These are phyloP conservation scores for Labrus mixtus DNA, from an alignment of 2,113 vertebrate species.

Conservation along the genomic window DNA sequence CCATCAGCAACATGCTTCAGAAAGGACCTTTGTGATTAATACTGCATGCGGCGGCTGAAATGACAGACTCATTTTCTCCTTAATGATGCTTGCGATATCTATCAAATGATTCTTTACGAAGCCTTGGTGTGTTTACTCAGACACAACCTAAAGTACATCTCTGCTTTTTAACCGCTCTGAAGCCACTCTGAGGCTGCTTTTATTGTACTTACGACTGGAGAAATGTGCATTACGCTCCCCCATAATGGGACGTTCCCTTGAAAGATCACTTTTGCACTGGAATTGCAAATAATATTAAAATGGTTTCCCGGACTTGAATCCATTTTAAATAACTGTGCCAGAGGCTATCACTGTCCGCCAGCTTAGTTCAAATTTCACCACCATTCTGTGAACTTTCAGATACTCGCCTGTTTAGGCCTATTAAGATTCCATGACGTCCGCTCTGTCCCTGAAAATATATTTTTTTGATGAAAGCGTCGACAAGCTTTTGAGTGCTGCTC, in stretches of 20 bases:
- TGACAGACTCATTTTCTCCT: slow-evolving; percentile 90
- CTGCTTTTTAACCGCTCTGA: slow-evolving; percentile 56
- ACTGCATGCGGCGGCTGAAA: slow-evolving; percentile 89
- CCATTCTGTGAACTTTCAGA: slow-evolving; percentile 39
- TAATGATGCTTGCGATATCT: slow-evolving; percentile 91
- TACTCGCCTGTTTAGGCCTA: slow-evolving; percentile 1
- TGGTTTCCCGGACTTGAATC: slow-evolving; percentile 1
- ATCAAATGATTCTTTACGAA: slow-evolving; percentile 89
- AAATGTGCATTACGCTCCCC: not conserved
- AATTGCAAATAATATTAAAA: slow-evolving; percentile 19
- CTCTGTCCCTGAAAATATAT: slow-evolving; percentile 51
- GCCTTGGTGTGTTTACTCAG: slow-evolving; percentile 79
- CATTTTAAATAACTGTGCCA: slow-evolving; percentile 13
- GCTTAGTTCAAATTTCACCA: slow-evolving; percentile 38
- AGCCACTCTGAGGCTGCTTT: not conserved
- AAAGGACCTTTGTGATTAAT: slow-evolving; percentile 91
- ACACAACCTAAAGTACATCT: slow-evolving; percentile 18
- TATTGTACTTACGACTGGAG: not conserved
- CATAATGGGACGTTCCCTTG: not conserved
- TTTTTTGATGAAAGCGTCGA: slow-evolving; percentile 63
- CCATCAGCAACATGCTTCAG: slow-evolving; percentile 91
- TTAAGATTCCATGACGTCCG: slow-evolving; percentile 40
- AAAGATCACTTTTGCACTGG: not conserved
- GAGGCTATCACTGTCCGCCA: slow-evolving; percentile 15
- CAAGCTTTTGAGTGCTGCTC: slow-evolving; percentile 43